Conservation (phyloP, 2,888 invertebrate genomes). For the Hemicrepidius hirtus region DNA sequence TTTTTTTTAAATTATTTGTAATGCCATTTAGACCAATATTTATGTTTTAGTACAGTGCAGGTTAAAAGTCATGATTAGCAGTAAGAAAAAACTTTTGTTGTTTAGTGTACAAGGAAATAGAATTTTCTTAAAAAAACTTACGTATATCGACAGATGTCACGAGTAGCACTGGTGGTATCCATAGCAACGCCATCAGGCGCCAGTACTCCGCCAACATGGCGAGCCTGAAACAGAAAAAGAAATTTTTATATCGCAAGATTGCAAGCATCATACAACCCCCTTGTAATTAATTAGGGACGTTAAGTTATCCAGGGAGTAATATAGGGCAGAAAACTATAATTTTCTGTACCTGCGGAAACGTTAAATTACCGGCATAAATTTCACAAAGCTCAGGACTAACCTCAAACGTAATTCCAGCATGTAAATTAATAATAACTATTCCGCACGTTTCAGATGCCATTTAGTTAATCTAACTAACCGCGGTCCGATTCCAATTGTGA, state of each 20-base stretch:
- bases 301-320: constrained; percentile 17
- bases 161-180: constrained; percentile 65
- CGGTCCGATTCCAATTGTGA: constrained; percentile 29
- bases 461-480: constrained; percentile 47
- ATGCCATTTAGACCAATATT: no score
- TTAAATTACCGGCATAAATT: constrained; percentile 46
- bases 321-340: constrained; percentile 40
- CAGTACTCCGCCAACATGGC: constrained; percentile 66
- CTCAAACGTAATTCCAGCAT: constrained; percentile 44
- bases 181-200: constrained; percentile 64
- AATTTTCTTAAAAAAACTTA: constrained; percentile 59
- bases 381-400: constrained; percentile 42
- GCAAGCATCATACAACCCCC: not conserved
- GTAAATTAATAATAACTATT: constrained; percentile 49
- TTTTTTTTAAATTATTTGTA: no score
- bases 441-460: constrained; percentile 42
- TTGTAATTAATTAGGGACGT: not conserved
- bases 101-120: not conserved
- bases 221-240: constrained; percentile 49
- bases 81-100: no score
- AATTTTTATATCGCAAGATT: not conserved
- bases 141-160: constrained; percentile 66
- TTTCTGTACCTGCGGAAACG: constrained; percentile 28
- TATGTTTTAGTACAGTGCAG: no score
- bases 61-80: no score